A percentile compares a stretch with the other conserved stretches of the same genome.
phyloP scores from a whole-genome alignment of 2,797 vertebrate species.

The Peromyscus melanophrys region DNA sequence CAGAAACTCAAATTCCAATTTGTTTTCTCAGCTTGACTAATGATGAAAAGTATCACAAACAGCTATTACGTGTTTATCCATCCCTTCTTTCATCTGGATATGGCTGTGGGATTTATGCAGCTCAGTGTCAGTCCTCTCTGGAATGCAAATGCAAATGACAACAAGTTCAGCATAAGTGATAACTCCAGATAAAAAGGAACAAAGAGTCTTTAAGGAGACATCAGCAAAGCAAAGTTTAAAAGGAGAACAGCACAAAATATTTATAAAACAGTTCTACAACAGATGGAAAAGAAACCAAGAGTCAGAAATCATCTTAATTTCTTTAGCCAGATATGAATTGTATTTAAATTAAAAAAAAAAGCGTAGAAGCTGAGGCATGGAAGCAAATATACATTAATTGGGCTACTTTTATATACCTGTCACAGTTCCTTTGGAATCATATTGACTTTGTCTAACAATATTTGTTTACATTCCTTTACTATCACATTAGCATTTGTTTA shows the following conservation, averaged over 20 bases:
- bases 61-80: conserved; percentile 87
- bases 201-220: conserved; percentile 62
- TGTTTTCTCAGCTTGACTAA: conserved; percentile 89
- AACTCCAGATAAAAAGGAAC: conserved; percentile 60
- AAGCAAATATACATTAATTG: conserved; percentile 79
- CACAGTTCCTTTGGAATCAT: conserved; percentile 65
- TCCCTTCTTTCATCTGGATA: conserved; percentile 83
- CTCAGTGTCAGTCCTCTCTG: conserved; percentile 80
- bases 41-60: conserved; percentile 86
- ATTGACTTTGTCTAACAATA: conserved; percentile 72
- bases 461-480: conserved; percentile 71
- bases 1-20: conserved; percentile 86
- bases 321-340: conserved; percentile 46
- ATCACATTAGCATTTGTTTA: conserved; percentile 68
- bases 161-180: conserved; percentile 76
- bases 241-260: conserved; percentile 64
- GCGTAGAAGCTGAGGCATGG: conserved; percentile 27
- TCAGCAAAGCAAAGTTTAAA: conserved; percentile 56
- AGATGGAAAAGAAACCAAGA: not conserved
- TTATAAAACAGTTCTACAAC: conserved; percentile 61
- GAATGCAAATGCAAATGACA: conserved; percentile 82
- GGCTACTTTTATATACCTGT: conserved; percentile 71
- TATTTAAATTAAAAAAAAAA: conserved; percentile 44
- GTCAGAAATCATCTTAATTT: conserved; percentile 63
- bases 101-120: conserved; percentile 78